Conservation (phyloP, 64 coral and sea anemone genomes). For the Cladopsammia gracilis region DNA sequence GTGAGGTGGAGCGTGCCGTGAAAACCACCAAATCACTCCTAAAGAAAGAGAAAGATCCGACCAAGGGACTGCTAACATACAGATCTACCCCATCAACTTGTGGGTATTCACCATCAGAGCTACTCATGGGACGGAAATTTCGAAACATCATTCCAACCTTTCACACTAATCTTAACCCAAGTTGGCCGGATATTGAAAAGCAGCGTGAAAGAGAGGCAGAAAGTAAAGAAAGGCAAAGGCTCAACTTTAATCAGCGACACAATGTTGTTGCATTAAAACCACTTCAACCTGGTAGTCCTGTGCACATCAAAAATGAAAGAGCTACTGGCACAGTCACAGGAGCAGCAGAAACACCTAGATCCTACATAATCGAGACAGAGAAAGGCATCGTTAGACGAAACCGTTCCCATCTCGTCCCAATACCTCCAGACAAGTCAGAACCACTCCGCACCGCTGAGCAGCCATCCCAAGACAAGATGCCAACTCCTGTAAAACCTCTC, state of each 20-base stretch:
- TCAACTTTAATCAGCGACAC: conserved; percentile 36
- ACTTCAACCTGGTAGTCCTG: conserved; percentile 35
- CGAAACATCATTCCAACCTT: conserved; percentile 19
- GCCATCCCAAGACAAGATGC: not conserved
- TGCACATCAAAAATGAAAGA: conserved; percentile 38
- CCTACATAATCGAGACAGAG: conserved; percentile 39
- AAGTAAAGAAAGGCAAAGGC: conserved; percentile 12
- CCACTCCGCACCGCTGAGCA: not conserved
- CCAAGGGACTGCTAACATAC: conserved; percentile 43
- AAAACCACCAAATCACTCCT: conserved; percentile 32
- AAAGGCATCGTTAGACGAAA: conserved; percentile 29
- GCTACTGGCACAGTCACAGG: not conserved
- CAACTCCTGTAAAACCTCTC: not conserved
- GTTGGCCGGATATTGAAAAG: conserved; percentile 20
- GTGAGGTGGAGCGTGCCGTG: conserved; percentile 37
- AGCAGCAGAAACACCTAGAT: conserved; percentile 47
- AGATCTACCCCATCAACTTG: conserved; percentile 49
- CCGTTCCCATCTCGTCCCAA: conserved; percentile 48
- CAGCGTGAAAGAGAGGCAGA: not conserved
- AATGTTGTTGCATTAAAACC: not conserved
- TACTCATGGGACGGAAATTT: conserved; percentile 45
- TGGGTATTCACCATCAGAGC: conserved; percentile 54
- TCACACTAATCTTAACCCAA: not conserved
- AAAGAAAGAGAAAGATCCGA: conserved; percentile 46
- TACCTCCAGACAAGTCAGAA: not conserved